These are phyloP conservation scores for Lycia hirtaria DNA, from an alignment of 2,888 invertebrate species.

Conservation along the genomic window DNA sequence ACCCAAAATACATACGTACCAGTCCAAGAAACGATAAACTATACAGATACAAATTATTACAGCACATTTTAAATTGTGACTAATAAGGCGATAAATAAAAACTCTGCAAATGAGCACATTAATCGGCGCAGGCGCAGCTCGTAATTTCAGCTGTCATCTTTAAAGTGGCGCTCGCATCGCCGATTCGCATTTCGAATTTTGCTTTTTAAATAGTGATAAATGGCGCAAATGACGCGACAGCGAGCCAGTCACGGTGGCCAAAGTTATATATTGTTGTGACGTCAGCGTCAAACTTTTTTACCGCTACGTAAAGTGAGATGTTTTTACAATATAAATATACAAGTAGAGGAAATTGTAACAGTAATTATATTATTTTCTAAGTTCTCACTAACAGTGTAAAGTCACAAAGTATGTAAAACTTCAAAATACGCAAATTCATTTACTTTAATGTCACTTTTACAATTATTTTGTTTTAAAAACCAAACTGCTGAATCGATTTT, in stretches of 20 bases:
- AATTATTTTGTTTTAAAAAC: too few species aligned
- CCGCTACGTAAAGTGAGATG: not conserved
- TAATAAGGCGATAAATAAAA: constrained; percentile 71
- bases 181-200: constrained; percentile 52
- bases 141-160: constrained; percentile 73
- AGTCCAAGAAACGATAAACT: constrained; percentile 29
- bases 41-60: constrained; percentile 35
- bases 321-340: too few species aligned
- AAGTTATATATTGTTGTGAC: not conserved
- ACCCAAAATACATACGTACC: constrained; percentile 14
- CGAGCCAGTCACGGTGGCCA: constrained; percentile 20
- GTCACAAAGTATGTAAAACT: too few species aligned
- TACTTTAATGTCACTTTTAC: too few species aligned
- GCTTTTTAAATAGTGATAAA: constrained; percentile 52
- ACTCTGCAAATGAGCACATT: constrained; percentile 77
- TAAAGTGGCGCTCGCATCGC: constrained; percentile 54
- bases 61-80: constrained; percentile 41
- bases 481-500: too few species aligned
- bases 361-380: too few species aligned
- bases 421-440: too few species aligned
- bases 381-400: too few species aligned
- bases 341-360: too few species aligned
- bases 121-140: constrained; percentile 65
- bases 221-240: constrained; percentile 44
- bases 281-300: not conserved